Evolutionary conservation across 2,113 vertebrate species (phyloP).

Genomic region (Litocranius walleri): DNA sequence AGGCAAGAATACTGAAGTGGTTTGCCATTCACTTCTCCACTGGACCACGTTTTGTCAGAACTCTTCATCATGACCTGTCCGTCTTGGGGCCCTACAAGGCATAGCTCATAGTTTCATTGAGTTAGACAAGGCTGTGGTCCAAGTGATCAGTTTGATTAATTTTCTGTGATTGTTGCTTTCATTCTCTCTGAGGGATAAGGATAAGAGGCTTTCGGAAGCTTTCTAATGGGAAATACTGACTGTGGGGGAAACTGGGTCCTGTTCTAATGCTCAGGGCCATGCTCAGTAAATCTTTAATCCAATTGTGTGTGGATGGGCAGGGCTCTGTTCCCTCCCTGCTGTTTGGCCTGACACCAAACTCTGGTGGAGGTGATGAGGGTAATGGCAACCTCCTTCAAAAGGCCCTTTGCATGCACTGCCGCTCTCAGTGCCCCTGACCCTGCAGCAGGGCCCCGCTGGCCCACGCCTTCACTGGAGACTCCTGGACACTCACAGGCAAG

Average conservation of each 20-base stretch:
- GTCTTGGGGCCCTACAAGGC: neutral
- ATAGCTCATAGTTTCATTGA: neutral
- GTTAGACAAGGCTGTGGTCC: neutral
- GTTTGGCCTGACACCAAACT: neutral
- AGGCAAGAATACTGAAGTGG: neutral
- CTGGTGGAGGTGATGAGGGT: neutral
- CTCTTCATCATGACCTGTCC: neutral
- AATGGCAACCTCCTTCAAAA: neutral
- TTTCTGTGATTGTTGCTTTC: neutral
- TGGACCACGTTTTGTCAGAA: neutral
- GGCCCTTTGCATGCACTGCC: fast-evolving
- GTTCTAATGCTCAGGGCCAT: neutral
- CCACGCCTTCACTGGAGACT: neutral
- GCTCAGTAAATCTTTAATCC: neutral
- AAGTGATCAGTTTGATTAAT: neutral
- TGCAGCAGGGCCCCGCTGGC: neutral
- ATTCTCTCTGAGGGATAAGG: neutral
- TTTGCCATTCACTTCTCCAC: neutral
- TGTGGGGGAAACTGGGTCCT: neutral
- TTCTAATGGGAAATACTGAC: neutral
- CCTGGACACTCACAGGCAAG: neutral
- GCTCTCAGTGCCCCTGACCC: neutral
- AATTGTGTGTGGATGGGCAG: neutral
- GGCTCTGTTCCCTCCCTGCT: neutral
- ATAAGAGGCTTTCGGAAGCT: neutral